Percentiles rank a stretch among this genome's conserved stretches.
Evolutionary conservation across 2,797 vertebrate genomes (phyloP).

Genomic region (Centropyge bicolor): DNA sequence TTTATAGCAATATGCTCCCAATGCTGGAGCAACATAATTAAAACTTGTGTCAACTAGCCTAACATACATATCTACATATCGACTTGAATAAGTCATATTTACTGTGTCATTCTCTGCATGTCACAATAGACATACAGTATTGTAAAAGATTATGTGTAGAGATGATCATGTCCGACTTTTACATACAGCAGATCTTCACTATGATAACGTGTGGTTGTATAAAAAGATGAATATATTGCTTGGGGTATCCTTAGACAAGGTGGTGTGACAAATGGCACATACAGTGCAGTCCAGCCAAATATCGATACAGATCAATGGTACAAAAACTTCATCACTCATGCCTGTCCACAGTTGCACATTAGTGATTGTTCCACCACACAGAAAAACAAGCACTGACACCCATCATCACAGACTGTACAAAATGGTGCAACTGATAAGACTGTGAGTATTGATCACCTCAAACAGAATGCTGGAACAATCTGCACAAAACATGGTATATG

Average conservation of each 20-base stretch:
- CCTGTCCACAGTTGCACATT: conserved; percentile 77
- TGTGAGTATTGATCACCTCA: conserved; percentile 81
- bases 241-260: conserved; percentile 42
- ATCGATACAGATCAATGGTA: conserved; percentile 62
- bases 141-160: conserved; percentile 79
- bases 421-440: conserved; percentile 75
- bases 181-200: conserved; percentile 76
- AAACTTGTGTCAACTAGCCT: conserved; percentile 82
- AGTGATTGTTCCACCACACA: conserved; percentile 73
- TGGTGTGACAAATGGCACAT: conserved; percentile 60
- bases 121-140: conserved; percentile 85
- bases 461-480: conserved; percentile 87
- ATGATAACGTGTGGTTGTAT: conserved; percentile 74
- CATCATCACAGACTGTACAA: conserved; percentile 77
- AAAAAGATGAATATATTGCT: conserved; percentile 63
- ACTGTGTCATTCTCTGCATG: conserved; percentile 86
- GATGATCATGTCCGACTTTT: conserved; percentile 80
- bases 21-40: conserved; percentile 77
- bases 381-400: conserved; percentile 71
- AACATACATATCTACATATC: conserved; percentile 87
- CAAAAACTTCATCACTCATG: conserved; percentile 66
- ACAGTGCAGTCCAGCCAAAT: conserved; percentile 72
- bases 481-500: conserved; percentile 82
- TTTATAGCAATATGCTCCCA: conserved; percentile 86
- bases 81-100: conserved; percentile 85